A percentile compares a stretch with the other conserved stretches of the same genome.
Conservation (phyloP, 2,888 invertebrate genomes). For the Stegana nigrithorax region DNA sequence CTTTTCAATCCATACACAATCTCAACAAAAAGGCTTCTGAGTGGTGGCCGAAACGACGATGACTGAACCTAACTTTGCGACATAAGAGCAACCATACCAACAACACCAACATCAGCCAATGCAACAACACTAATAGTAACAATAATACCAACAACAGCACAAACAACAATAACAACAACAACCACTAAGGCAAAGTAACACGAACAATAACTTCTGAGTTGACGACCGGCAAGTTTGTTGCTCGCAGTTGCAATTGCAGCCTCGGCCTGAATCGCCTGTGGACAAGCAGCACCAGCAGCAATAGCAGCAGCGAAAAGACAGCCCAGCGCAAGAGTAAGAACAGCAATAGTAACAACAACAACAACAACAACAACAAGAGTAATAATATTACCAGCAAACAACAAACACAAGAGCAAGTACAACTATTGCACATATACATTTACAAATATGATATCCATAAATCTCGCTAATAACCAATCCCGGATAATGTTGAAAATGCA, state of each 20-base stretch:
- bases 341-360: slow-evolving; percentile 18
- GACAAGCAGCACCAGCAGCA: neutral
- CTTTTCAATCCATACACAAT: slow-evolving; percentile 58
- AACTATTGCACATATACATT: slow-evolving; percentile 34
- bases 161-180: slow-evolving; percentile 16
- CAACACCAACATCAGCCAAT: slow-evolving; percentile 6
- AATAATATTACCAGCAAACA: slow-evolving; percentile 31
- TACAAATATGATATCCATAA: slow-evolving; percentile 67
- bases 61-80: too few species aligned
- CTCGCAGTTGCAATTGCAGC: neutral
- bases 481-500: slow-evolving; percentile 65
- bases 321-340: slow-evolving; percentile 18
- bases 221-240: slow-evolving; percentile 5
- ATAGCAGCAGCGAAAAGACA: slow-evolving; percentile 6
- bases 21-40: slow-evolving; percentile 40
- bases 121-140: slow-evolving; percentile 24
- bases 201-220: slow-evolving; percentile 17
- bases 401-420: too few species aligned
- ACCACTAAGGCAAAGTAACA: too few species aligned
- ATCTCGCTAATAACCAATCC: slow-evolving; percentile 69
- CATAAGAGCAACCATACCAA: slow-evolving; percentile 8
- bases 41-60: slow-evolving; percentile 21
- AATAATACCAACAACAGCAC: slow-evolving; percentile 15
- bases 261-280: slow-evolving; percentile 19
- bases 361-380: slow-evolving; percentile 40